Evolutionary conservation across 2,797 vertebrate species (phyloP), one percentile per base, ranked within the genome.

Genomic region (Karalla daura): DNA sequence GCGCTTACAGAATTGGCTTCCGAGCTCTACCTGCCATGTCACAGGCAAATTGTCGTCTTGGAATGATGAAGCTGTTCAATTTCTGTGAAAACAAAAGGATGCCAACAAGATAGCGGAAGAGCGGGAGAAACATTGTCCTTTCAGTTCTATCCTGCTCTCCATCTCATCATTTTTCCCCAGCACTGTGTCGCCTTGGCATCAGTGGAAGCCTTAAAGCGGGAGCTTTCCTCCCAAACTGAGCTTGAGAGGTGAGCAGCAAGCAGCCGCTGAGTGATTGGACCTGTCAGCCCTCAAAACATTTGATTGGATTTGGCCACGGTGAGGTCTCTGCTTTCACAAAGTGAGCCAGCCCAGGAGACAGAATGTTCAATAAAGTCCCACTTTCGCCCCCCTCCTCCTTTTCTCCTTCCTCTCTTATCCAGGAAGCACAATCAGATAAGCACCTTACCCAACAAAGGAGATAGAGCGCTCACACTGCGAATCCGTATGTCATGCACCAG

Each of bases 191-290:
- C 63, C 61, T 33, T 2, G 59, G 23, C 18, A 8, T 76, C 58
- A 58, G 46, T 63, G 54, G 64, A 73, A 71, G 45, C 84, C 78
- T 74, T 64, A 65, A 76, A 89, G 70, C 59, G 59, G 79, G 76
- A 83, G 67, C 72, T 74, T 77, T 64, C 64, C 82, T 84, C 63
- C 63, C 52, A 70, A 90, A 85, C 84, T 62, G 76, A 87, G 77
- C 79, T 73, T 52, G 50, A 74, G 66, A 61, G 76, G 71, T 76
- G 79, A 74, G 62, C 72, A 41, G 70, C 86, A 89, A 89, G 83
- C 78, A 86, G 80, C 45, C n/a, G 30, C 67, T 88, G 88, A 89
- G 85, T 83, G 89, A 93, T 91, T 91, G 78, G 78, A 80, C 83
- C 81, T 88, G 88, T 91, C 89, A 86, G 63, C 50, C 70, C 63